Evolutionary conservation across 2,888 invertebrate species (phyloP).

Genomic region (Ligdia adustata): DNA sequence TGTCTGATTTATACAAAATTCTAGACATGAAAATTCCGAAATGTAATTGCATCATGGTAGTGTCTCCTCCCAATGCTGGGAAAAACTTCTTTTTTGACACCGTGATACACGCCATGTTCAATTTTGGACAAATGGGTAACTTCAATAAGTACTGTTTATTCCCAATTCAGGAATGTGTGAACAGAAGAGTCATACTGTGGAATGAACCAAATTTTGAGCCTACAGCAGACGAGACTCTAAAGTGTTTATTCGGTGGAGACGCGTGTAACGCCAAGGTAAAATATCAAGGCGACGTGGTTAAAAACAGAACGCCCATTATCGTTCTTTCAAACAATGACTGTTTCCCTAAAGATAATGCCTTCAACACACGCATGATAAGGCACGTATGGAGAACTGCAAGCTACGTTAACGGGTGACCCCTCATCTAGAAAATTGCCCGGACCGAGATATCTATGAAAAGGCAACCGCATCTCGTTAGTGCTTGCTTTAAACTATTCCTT

Average conservation of each 20-base stretch:
- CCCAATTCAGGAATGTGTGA: not conserved
- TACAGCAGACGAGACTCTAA: not conserved
- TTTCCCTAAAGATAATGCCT: no score
- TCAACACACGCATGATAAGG: no score
- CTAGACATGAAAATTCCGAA: not conserved
- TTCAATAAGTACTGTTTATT: not conserved
- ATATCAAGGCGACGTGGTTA: not conserved
- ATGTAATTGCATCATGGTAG: not conserved
- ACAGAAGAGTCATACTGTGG: no score
- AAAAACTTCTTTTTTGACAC: no score
- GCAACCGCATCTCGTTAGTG: no score
- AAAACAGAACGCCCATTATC: not conserved
- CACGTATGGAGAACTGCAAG: no score
- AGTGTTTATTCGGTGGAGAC: not conserved
- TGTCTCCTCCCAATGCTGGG: not conserved
- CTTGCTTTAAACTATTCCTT: no score
- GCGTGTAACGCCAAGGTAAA: not conserved
- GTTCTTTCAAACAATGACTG: not conserved
- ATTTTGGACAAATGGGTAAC: conserved; percentile 8
- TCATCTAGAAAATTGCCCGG: no score
- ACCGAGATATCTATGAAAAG: no score
- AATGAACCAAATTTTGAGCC: no score
- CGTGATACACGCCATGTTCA: not conserved
- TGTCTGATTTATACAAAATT: not conserved
- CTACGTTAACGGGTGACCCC: no score